Evolutionary conservation across 1,140 invertebrate genomes (phyloP).

Genomic region (Pogonomyrmex barbatus): DNA sequence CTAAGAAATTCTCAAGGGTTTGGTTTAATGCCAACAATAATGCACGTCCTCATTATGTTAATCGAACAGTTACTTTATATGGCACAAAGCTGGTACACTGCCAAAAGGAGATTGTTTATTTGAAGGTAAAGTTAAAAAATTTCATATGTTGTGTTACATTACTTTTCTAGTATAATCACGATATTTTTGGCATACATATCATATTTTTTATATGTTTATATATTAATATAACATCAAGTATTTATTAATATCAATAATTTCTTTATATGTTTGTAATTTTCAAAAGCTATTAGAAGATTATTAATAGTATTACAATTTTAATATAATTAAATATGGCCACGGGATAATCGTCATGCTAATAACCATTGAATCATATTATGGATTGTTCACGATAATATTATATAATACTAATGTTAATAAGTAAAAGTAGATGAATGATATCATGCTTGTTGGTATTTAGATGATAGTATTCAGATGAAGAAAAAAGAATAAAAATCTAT

Average conservation of each 20-base stretch:
- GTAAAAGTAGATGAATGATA: neutral
- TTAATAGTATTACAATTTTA: neutral
- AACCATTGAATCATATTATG: neutral
- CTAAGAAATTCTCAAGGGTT: conserved; percentile 93
- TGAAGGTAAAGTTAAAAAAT: conserved; percentile 87
- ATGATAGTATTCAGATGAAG: neutral
- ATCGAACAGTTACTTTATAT: conserved; percentile 87
- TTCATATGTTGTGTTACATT: neutral
- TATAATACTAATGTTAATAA: neutral
- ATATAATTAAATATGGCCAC: neutral
- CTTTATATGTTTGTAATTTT: too few species aligned
- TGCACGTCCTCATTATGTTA: conserved; percentile 86
- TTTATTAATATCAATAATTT: too few species aligned
- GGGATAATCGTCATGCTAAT: neutral
- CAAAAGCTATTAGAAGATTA: neutral
- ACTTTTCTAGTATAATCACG: too few species aligned
- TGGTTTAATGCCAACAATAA: conserved; percentile 88
- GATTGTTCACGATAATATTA: neutral
- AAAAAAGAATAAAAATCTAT: neutral
- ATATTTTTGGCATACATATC: neutral
- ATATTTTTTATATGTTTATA: neutral
- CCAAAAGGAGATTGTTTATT: conserved; percentile 91
- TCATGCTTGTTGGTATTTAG: neutral
- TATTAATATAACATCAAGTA: neutral
- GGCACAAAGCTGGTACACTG: conserved; percentile 88